phyloP scores from a whole-genome alignment of 2,113 vertebrate species.

The Fulica atra region DNA sequence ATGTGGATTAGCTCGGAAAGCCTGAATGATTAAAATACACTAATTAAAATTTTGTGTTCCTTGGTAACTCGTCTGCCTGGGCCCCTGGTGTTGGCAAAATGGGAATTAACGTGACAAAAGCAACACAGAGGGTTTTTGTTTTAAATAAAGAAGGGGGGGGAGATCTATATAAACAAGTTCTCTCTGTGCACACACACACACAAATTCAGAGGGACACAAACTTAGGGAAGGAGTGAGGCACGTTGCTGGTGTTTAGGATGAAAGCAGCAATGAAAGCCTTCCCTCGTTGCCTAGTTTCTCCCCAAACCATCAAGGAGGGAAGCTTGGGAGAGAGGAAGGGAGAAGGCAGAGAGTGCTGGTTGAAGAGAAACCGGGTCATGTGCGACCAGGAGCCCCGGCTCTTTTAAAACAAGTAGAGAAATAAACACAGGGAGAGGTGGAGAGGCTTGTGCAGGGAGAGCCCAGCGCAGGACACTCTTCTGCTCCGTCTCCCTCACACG shows the following conservation, averaged over 20 bases:
- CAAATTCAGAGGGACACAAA: slow-evolving; percentile 73
- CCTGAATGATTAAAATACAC: slow-evolving; percentile 99
- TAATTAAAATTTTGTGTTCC: slow-evolving; percentile 99
- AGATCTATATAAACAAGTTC: slow-evolving; percentile 97
- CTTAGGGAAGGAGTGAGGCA: slow-evolving; percentile 45
- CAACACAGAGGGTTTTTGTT: slow-evolving; percentile 92
- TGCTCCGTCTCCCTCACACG: slow-evolving; percentile 36
- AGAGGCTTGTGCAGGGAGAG: slow-evolving; percentile 32
- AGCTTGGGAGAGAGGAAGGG: not conserved
- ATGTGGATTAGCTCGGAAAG: slow-evolving; percentile 99
- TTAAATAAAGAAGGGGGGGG: slow-evolving; percentile 89
- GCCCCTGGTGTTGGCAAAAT: slow-evolving; percentile 99
- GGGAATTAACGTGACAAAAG: slow-evolving; percentile 99
- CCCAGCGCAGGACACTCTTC: slow-evolving; percentile 53
- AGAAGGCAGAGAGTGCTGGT: not conserved
- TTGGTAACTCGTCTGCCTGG: slow-evolving; percentile 99
- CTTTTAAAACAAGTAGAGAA: slow-evolving; percentile 67
- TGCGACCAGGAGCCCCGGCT: not conserved
- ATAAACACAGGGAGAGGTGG: slow-evolving; percentile 32
- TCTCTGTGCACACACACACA: slow-evolving; percentile 57
- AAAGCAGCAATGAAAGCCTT: slow-evolving; percentile 30
- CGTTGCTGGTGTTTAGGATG: slow-evolving; percentile 35
- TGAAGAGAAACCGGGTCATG: slow-evolving; percentile 24
- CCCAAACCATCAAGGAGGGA: not conserved
- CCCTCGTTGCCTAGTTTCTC: not conserved